Evolutionary conservation across 37 sponge, comb jelly and placozoan species (phyloP).

Genomic region (Ephydatia muelleri): DNA sequence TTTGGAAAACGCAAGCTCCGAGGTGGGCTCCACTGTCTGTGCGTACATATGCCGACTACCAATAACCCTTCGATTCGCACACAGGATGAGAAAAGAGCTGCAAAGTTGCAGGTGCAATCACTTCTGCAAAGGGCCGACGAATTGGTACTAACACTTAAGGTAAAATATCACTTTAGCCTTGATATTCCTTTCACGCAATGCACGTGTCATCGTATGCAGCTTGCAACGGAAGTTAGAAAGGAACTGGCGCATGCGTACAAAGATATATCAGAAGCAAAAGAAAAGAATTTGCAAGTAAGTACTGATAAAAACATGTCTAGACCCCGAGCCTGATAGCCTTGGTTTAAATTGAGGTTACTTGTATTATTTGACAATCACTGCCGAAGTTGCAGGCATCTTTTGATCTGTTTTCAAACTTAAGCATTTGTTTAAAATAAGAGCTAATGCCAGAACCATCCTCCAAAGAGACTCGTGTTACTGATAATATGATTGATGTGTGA

Average conservation of each 20-base stretch:
- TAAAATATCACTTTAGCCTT: neutral
- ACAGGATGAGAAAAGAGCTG: conserved; percentile 69
- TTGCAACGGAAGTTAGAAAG: conserved; percentile 16
- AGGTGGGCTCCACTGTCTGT: conserved; percentile 10
- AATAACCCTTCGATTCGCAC: neutral
- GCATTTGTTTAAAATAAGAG: too few species aligned
- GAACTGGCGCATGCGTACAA: conserved; percentile 26
- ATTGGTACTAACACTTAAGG: conserved; percentile 33
- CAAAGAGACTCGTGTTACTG: too few species aligned
- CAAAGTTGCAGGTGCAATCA: conserved; percentile 42
- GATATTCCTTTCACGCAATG: neutral
- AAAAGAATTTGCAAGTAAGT: conserved; percentile 11
- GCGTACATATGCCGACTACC: neutral
- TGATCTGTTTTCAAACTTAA: too few species aligned
- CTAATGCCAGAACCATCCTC: too few species aligned
- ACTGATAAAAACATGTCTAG: neutral
- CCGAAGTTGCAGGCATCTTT: neutral
- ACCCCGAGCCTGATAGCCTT: neutral
- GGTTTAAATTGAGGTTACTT: neutral
- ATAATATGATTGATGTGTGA: too few species aligned
- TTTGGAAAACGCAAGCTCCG: conserved; percentile 23
- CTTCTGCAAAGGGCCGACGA: conserved; percentile 41
- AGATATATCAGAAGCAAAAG: conserved; percentile 12
- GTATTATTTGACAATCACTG: neutral
- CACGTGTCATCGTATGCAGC: conserved; percentile 2